phyloP scores from a whole-genome alignment of 2,888 invertebrate genomes.

The Bombyx huttoni region DNA sequence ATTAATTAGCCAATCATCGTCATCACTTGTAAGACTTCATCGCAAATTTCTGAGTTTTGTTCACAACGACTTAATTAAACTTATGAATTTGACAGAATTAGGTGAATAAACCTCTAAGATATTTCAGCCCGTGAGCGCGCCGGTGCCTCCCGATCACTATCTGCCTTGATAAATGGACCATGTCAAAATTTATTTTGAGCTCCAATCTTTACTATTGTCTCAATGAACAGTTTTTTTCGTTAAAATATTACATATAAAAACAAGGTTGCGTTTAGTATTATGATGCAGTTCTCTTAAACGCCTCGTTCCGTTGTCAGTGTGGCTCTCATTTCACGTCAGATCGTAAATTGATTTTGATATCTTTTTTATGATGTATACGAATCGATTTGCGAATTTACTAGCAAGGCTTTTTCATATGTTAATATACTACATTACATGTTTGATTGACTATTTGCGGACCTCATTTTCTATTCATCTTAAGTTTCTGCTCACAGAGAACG shows the following conservation, averaged over 20 bases:
- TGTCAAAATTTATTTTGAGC: constrained; percentile 64
- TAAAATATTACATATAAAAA: constrained; percentile 17
- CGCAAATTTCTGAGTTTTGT: background rate
- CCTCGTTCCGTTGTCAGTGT: constrained; percentile 30
- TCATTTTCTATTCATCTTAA: too few relatives aligned
- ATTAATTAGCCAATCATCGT: background rate
- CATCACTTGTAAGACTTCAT: background rate
- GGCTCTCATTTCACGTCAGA: constrained; percentile 34
- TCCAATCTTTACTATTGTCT: constrained; percentile 64
- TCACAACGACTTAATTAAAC: constrained; percentile 25
- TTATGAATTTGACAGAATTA: constrained; percentile 34
- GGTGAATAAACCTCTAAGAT: constrained; percentile 47
- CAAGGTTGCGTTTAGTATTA: constrained; percentile 44
- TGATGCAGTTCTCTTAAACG: constrained; percentile 40
- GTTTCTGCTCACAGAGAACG: too few relatives aligned
- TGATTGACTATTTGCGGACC: constrained; percentile 19
- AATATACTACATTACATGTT: constrained; percentile 41
- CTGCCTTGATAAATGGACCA: constrained; percentile 63
- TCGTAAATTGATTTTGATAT: constrained; percentile 65
- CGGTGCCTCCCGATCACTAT: constrained; percentile 50
- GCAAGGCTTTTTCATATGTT: constrained; percentile 57
- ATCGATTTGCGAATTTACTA: constrained; percentile 58
- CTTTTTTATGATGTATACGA: constrained; percentile 47
- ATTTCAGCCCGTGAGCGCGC: constrained; percentile 46
- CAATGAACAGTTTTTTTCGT: constrained; percentile 69